Conservation (phyloP, 2,888 invertebrate genomes). For the Allygus modestus region DNA sequence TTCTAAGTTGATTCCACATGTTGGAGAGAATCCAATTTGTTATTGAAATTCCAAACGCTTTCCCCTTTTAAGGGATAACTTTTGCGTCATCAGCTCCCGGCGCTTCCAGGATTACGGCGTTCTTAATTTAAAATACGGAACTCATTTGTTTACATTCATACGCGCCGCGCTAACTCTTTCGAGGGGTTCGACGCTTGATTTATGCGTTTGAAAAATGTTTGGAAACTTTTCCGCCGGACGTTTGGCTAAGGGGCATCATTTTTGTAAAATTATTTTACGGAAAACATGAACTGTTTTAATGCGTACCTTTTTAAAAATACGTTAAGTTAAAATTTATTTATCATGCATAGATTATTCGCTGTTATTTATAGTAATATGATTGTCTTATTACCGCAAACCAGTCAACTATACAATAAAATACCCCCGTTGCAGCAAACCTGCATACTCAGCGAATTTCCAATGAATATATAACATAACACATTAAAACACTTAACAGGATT, state of each 20-base stretch:
- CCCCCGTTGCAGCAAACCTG: too few relatives aligned
- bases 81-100: slow-evolving; percentile 20
- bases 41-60: slow-evolving; percentile 48
- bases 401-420: too few relatives aligned
- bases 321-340: too few relatives aligned
- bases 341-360: too few relatives aligned
- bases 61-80: slow-evolving; percentile 40
- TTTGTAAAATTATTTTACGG: too few relatives aligned
- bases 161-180: not conserved
- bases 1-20: slow-evolving; percentile 41
- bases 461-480: too few relatives aligned
- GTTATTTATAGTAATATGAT: too few relatives aligned
- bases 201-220: not conserved
- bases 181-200: not conserved
- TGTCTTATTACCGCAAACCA: too few relatives aligned
- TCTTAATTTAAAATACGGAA: slow-evolving; percentile 43
- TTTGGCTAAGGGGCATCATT: not conserved
- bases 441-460: too few relatives aligned
- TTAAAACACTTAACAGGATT: too few relatives aligned
- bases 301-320: too few relatives aligned
- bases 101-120: slow-evolving; percentile 6
- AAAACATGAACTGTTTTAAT: too few relatives aligned
- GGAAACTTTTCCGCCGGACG: not conserved
- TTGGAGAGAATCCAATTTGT: slow-evolving; percentile 49
- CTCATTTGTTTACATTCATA: slow-evolving; percentile 45